Base-by-base conservation (phyloP, 2,797 vertebrate species). In the Halcyon badia region DNA sequence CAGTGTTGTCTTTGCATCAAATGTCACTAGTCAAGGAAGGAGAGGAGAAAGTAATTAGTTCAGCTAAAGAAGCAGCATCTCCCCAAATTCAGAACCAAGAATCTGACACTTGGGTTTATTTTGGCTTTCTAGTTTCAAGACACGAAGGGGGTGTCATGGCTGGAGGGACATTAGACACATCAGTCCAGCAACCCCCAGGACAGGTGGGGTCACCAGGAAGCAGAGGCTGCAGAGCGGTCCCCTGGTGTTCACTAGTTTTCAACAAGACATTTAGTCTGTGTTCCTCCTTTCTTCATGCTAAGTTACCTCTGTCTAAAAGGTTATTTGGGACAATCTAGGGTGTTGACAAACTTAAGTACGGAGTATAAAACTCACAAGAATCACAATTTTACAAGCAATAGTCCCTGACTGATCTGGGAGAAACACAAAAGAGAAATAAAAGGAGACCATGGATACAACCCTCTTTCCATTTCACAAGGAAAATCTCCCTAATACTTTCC, bases 121-220 rank as follows among this genome's bases (percentile, higher is more conserved):
- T 42, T 42, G 31, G 17, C 6, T 54, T 89, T 78, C 85, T 82
- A 10, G 25, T 49, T 64, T 76, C 33, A n/a, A 33, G 30, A 60
- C 58, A 17, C 7, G 21, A 9, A 72, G 17, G 18, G 39, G 15
- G 19, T 21, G 28, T 17, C 39, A 11, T 6, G 13, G 37, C 26
- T 58, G 33, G 33, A 52, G 25, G 31, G 35, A 64, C 21, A 21
- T 18, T 37, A 51, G n/a, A 30, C 17, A 42, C 41, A 42, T 42
- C 16, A 42, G 42, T 17, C 42, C 42, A 42, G 17, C 17, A 42
- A 57, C 2, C 0, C 28, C 6, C 12, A 1, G 30, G 22, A 9
- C 0, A 31, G 17, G 24, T 26, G 60, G 19, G 57, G 11, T 44
- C 21, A 2, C 1, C 0, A 30, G 25, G 28, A 39, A 54, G 48